Conservation (phyloP, 2,797 vertebrate species). For the Falco biarmicus region DNA sequence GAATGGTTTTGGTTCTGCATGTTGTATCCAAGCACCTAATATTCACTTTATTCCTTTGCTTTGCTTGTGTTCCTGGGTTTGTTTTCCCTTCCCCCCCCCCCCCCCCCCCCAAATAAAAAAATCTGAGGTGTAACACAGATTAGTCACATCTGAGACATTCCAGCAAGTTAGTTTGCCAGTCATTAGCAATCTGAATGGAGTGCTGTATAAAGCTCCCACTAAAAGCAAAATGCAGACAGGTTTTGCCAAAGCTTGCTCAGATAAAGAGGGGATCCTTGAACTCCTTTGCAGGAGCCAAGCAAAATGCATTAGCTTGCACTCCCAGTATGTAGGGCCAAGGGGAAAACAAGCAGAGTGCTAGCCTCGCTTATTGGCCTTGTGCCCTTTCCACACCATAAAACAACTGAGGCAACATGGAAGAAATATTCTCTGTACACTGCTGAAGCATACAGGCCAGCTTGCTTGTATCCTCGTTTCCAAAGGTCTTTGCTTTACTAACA, state of each 20-base stretch:
- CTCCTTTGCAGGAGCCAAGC: conserved; percentile 26
- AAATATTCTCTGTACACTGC: not conserved
- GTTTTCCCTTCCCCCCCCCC: not conserved
- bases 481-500: not conserved
- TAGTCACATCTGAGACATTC: not conserved
- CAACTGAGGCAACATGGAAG: not conserved
- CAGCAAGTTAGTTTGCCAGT: not conserved
- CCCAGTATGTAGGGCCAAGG: not conserved
- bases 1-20: not conserved
- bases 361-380: not conserved
- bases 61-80: not conserved
- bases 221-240: not conserved
- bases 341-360: not conserved
- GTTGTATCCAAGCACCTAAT: not conserved
- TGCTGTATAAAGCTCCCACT: not conserved
- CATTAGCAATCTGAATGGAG: not conserved
- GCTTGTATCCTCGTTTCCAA: not conserved
- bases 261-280: conserved; percentile 27
- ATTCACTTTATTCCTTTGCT: not conserved
- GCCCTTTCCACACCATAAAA: conserved; percentile 28
- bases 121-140: not conserved
- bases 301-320: conserved; percentile 40
- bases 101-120: not conserved
- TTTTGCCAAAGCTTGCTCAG: conserved; percentile 27
- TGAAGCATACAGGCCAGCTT: not conserved